Percentiles rank a stretch among this genome's conserved stretches.
Conservation (phyloP, 2,888 invertebrate species). For the Napeogenes inachia region DNA sequence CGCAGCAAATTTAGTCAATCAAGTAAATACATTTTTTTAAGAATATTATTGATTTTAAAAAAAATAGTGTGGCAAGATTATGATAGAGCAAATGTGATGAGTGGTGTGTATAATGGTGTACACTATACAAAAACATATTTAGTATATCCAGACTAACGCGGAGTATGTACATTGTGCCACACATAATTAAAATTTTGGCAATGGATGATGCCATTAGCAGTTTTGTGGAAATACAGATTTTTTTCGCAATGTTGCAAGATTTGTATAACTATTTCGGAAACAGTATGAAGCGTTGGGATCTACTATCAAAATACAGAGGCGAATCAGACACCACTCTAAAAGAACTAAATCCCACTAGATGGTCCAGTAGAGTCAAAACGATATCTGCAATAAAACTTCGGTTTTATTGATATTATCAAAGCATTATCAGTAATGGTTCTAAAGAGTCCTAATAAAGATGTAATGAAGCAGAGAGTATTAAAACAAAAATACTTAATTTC, state of each 20-base stretch:
- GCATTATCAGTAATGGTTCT: conserved; percentile 27
- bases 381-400: conserved; percentile 24
- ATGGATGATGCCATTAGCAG: conserved; percentile 18
- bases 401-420: conserved; percentile 25
- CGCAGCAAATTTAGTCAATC: conserved; percentile 35
- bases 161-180: conserved; percentile 30
- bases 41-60: conserved; percentile 26
- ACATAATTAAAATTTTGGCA: conserved; percentile 32
- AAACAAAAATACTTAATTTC: conserved; percentile 27
- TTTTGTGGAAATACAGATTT: conserved; percentile 20
- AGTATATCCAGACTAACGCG: conserved; percentile 35
- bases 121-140: conserved; percentile 30
- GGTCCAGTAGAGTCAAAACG: conserved; percentile 24
- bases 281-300: conserved; percentile 24
- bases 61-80: conserved; percentile 31
- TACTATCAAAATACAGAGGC: conserved; percentile 17
- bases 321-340: conserved; percentile 20
- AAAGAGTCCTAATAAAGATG: conserved; percentile 29
- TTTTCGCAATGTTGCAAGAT: conserved; percentile 25
- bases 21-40: conserved; percentile 26
- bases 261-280: conserved; percentile 24
- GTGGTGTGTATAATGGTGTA: conserved; percentile 29
- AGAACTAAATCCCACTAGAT: conserved; percentile 23
- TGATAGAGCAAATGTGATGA: conserved; percentile 38
- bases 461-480: conserved; percentile 28